Evolutionary conservation across 2,113 vertebrate genomes (phyloP).

Genomic region (Rhineura floridana): DNA sequence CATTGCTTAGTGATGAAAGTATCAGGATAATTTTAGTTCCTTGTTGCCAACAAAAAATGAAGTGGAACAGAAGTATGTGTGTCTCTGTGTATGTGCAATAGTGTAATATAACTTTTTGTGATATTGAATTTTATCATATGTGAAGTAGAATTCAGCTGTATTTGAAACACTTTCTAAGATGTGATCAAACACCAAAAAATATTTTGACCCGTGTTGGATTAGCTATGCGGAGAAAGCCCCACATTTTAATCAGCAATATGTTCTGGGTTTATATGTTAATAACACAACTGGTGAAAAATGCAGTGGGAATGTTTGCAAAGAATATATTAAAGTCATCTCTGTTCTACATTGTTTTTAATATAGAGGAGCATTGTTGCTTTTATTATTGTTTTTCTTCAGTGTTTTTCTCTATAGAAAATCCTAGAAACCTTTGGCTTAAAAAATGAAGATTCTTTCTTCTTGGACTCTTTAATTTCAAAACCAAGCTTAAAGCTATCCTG

Average conservation of each 20-base stretch:
- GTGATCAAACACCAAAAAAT: background rate
- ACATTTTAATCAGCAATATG: constrained; percentile 11
- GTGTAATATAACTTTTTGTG: background rate
- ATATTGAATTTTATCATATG: background rate
- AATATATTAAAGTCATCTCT: background rate
- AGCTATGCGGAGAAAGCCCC: background rate
- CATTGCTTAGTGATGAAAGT: constrained; percentile 24
- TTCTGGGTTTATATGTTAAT: background rate
- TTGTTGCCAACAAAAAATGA: background rate
- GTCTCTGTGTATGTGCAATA: background rate
- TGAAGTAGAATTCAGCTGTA: background rate
- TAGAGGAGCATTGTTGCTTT: too few relatives aligned
- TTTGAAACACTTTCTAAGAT: constrained; percentile 14
- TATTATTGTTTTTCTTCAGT: too few relatives aligned
- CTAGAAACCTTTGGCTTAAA: background rate
- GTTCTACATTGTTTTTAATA: too few relatives aligned
- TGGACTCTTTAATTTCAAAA: background rate
- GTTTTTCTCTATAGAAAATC: background rate
- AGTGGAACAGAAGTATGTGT: background rate
- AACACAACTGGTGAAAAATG: constrained; percentile 4
- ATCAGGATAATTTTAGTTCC: constrained; percentile 1
- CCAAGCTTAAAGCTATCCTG: background rate
- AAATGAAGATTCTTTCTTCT: background rate
- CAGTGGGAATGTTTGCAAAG: background rate
- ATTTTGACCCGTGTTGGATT: constrained; percentile 12